Evolutionary conservation across 2,797 vertebrate species (phyloP).

Genomic region (Clamator glandarius): DNA sequence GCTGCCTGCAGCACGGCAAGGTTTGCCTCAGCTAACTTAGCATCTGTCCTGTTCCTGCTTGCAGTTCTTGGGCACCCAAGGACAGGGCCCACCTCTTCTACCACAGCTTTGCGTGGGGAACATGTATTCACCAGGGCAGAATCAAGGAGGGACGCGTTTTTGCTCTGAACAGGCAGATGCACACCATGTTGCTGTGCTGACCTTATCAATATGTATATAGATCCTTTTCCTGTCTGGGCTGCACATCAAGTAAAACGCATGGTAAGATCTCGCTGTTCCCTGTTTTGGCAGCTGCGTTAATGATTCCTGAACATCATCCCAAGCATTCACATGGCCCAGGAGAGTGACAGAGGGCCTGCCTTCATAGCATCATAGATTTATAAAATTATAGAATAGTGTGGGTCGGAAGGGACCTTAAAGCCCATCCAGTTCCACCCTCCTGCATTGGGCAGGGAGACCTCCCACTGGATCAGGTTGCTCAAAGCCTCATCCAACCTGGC

Average conservation of each 20-base stretch:
- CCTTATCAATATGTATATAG: background rate
- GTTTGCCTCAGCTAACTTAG: background rate
- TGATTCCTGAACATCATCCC: background rate
- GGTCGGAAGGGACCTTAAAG: too few relatives aligned
- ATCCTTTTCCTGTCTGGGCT: background rate
- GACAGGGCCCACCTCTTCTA: fast-evolving
- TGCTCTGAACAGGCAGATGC: background rate
- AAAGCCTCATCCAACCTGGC: too few relatives aligned
- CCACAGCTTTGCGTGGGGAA: fast-evolving
- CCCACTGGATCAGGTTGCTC: too few relatives aligned
- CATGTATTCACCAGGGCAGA: background rate
- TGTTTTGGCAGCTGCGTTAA: background rate
- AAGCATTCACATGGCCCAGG: background rate
- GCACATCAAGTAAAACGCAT: background rate
- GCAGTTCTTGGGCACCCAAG: fast-evolving
- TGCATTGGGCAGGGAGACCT: too few relatives aligned
- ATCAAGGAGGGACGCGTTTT: background rate
- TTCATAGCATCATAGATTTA: too few relatives aligned
- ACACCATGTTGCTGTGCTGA: background rate
- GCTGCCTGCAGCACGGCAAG: background rate
- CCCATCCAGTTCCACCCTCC: too few relatives aligned
- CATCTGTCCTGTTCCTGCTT: fast-evolving
- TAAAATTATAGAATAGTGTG: too few relatives aligned
- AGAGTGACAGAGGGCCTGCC: background rate
- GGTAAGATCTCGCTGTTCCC: background rate